These are phyloP conservation scores for Larimichthys crocea DNA, from an alignment of 2,113 vertebrate species.

Conservation along the genomic window DNA sequence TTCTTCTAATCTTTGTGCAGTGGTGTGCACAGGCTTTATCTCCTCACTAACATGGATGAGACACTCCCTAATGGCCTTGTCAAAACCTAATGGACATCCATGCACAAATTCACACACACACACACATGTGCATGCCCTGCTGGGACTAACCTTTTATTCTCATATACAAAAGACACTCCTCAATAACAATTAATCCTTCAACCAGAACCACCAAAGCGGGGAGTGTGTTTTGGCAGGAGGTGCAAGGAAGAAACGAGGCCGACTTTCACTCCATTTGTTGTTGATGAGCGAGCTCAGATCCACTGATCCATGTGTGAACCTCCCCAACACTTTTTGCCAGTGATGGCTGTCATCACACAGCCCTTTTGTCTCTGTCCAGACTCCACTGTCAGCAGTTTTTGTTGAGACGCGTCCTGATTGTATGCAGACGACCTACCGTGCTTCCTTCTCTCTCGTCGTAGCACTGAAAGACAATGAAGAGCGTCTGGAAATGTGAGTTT, in stretches of 20 bases:
- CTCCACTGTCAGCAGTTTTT: conserved; percentile 62
- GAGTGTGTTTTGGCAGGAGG: conserved; percentile 69
- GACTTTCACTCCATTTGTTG: conserved; percentile 26
- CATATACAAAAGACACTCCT: conserved; percentile 38
- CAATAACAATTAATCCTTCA: conserved; percentile 55
- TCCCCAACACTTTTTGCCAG: conserved; percentile 41
- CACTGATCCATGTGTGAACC: conserved; percentile 44
- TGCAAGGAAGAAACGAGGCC: background rate
- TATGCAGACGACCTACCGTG: conserved; percentile 22
- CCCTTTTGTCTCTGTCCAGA: conserved; percentile 21
- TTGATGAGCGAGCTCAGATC: conserved; percentile 3
- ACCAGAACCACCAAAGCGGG: conserved; percentile 51
- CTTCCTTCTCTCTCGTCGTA: conserved; percentile 23
- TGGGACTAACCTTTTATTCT: conserved; percentile 28
- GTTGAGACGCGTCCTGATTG: conserved; percentile 25
- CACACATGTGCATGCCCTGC: conserved; percentile 11
- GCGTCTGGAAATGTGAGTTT: background rate
- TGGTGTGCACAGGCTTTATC: conserved; percentile 52
- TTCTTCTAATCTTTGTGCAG: conserved; percentile 47
- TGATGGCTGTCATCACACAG: conserved; percentile 54
- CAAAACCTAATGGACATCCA: conserved; percentile 53
- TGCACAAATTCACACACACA: background rate
- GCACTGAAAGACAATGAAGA: conserved; percentile 1
- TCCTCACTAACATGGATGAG: conserved; percentile 23
- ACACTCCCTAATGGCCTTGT: conserved; percentile 59